phyloP scores from a whole-genome alignment of 1,140 invertebrate genomes.

The Musca vetustissima region DNA sequence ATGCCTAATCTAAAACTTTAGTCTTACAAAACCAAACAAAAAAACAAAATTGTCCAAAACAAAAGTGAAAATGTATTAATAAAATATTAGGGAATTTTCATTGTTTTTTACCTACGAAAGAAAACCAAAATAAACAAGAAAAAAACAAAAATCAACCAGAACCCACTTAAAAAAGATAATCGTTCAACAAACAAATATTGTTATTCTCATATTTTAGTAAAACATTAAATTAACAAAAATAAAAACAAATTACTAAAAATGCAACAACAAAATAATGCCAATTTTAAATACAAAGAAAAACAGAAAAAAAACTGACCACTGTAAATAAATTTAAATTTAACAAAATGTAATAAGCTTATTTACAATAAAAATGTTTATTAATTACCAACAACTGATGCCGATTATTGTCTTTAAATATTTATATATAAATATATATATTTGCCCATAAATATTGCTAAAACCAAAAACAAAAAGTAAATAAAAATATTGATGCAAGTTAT shows the following conservation, averaged over 20 bases:
- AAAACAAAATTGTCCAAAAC: too few species aligned
- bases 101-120: constrained; percentile 1
- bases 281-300: constrained; percentile 5
- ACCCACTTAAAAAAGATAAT: constrained; percentile 22
- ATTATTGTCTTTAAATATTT: too few species aligned
- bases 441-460: neutral
- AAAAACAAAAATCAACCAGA: constrained; percentile 7
- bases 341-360: constrained; percentile 12
- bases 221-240: neutral
- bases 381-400: neutral
- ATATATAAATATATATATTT: too few species aligned
- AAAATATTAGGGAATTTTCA: constrained; percentile 16
- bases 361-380: constrained; percentile 20
- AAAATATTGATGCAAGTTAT: neutral
- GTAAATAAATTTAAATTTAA: too few species aligned
- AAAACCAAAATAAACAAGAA: neutral
- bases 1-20: too few species aligned
- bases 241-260: constrained; percentile 7
- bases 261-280: constrained; percentile 6
- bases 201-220: neutral
- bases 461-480: neutral
- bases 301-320: too few species aligned
- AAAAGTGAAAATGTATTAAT: too few species aligned
- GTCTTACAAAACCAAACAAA: too few species aligned
- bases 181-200: constrained; percentile 2